These are phyloP conservation scores for Rotaria socialis DNA, from an alignment of 2,888 invertebrate genomes.

Conservation along the genomic window DNA sequence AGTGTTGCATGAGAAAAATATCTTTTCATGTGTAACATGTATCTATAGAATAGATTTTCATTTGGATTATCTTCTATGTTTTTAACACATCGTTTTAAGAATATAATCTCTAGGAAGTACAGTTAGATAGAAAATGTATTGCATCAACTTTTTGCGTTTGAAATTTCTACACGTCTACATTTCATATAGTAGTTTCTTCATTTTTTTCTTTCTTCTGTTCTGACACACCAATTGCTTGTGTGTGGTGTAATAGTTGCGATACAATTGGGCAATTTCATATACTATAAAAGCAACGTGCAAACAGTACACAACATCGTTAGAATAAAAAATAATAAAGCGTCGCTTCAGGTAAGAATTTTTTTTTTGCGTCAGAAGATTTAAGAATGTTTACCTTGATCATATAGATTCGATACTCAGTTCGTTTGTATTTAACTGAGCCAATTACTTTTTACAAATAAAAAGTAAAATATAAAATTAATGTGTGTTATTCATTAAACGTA, in stretches of 20 bases:
- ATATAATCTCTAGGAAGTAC: no score
- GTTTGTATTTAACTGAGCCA: slow-evolving; percentile 16
- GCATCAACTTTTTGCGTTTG: not conserved
- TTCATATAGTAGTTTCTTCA: not conserved
- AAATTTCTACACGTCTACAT: not conserved
- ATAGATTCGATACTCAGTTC: slow-evolving; percentile 32
- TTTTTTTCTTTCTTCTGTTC: not conserved
- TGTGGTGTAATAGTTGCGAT: not conserved
- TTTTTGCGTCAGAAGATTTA: not conserved
- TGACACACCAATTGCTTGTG: not conserved
- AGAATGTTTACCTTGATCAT: not conserved
- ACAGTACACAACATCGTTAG: not conserved
- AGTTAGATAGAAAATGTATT: no score
- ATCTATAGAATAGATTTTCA: no score
- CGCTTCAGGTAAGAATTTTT: not conserved
- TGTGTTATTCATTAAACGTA: no score
- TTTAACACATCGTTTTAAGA: no score
- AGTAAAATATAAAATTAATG: not conserved
- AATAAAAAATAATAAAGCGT: no score
- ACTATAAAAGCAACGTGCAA: not conserved
- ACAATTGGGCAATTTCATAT: not conserved
- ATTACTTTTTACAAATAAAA: not conserved
- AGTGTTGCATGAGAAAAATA: no score
- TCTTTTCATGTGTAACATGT: no score
- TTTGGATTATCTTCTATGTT: no score